Base-by-base conservation (phyloP, 1,140 invertebrate species). In the Colletes latitarsis region DNA sequence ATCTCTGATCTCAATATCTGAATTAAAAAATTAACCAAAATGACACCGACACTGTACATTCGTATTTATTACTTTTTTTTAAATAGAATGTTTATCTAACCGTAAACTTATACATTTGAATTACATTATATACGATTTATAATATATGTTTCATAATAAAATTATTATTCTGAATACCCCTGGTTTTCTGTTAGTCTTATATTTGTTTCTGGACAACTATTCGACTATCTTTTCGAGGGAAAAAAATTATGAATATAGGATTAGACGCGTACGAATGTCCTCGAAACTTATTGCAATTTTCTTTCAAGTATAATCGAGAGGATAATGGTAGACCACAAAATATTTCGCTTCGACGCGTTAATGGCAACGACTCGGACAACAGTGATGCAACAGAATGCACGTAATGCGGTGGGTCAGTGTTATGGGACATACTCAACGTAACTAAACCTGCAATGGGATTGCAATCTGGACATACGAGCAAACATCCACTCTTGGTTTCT, bases 291-390 rank as follows among this genome's bases (percentile, higher is more conserved):
- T 57, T 39, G 41, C 41, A 15, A 68, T 76, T 58, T 10, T 15
- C 14, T 9, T 0, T 14, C 10, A n/a, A 60, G 15, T 39, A 58
- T 5, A 49, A 77, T 69, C 43, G n/a, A 17, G 17, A 39, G 3
- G 52, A 46, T 46, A 63, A 43, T n/a, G 14, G 21, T 15, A 55
- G 53, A 78, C 76, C 76, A 30, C 76, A 80, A 55, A 66, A 80
- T 73, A 58, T 19, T 17, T 74, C 19, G 41, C 8, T 46, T 58
- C 14, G 49, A 43, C 41, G 15, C 39, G 57, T 72, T 72, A 46
- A 72, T 55, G 39, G 46, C 63, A 58, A 49, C 6, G 6, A 39
- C 43, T 46, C 5, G n/a, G 53, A 46, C 53, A 62, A 58, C 55
- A 14, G 46, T 66, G 77, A 67, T 41, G 77, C 53, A 74, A 66